Conservation (phyloP, 2,113 vertebrate genomes). For the Tupaia tana region DNA sequence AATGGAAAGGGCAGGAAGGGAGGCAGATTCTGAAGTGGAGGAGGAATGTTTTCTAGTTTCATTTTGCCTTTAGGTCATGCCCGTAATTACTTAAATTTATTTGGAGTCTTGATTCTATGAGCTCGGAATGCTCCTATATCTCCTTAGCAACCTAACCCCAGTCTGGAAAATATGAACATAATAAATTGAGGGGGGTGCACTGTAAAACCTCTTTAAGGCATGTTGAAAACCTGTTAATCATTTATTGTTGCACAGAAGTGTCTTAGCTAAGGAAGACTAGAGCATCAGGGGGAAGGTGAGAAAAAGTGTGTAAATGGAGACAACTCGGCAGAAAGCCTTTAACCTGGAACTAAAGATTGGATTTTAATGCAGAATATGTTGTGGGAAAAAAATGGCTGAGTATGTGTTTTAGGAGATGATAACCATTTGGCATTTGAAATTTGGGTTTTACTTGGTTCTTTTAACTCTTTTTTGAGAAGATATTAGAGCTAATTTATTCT, state of each 20-base stretch:
- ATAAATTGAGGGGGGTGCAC: neutral
- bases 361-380: neutral
- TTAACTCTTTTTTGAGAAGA: neutral
- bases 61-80: constrained; percentile 48
- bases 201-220: neutral
- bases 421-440: neutral
- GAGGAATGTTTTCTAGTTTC: constrained; percentile 15
- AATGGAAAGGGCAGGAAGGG: neutral
- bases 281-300: neutral
- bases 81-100: constrained; percentile 53
- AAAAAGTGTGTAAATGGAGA: neutral
- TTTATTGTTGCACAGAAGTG: neutral
- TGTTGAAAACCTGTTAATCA: neutral
- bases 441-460: neutral
- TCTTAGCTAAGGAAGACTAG: neutral
- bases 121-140: neutral
- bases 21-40: neutral
- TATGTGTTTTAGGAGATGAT: neutral
- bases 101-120: neutral
- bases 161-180: constrained; percentile 12
- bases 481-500: constrained; percentile 16
- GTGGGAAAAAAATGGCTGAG: neutral
- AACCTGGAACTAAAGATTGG: neutral
- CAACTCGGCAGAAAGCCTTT: neutral
- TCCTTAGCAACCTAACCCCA: neutral